phyloP scores from a whole-genome alignment of 2,888 invertebrate genomes.

The Meteorus cinctellus region DNA sequence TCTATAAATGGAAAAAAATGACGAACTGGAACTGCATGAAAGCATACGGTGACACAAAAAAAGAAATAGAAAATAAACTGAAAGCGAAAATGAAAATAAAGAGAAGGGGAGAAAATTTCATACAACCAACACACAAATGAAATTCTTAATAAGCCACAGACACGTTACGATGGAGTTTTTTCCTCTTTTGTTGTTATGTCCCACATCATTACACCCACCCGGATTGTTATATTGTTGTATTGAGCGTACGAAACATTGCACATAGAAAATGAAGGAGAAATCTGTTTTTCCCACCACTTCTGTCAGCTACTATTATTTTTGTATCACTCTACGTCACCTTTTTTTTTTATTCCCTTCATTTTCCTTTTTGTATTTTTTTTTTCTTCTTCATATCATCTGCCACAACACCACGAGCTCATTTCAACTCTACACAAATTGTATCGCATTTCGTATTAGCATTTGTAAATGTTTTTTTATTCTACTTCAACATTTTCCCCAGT shows the following conservation, averaged over 20 bases:
- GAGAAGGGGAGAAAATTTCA: neutral
- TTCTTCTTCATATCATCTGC: neutral
- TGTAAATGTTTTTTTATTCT: constrained; percentile 2
- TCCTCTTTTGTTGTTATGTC: neutral
- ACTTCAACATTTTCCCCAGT: neutral
- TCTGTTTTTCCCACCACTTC: constrained; percentile 14
- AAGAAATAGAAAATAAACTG: neutral
- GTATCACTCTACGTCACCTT: neutral
- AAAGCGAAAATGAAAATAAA: neutral
- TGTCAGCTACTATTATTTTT: neutral
- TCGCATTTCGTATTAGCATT: constrained; percentile 11
- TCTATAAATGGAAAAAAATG: too few relatives aligned
- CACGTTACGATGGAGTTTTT: neutral
- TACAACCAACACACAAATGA: neutral
- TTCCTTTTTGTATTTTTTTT: constrained; percentile 12
- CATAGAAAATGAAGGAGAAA: neutral
- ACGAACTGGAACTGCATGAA: too few relatives aligned
- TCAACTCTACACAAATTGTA: constrained; percentile 24
- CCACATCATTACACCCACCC: constrained; percentile 4
- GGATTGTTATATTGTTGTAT: constrained; percentile 22
- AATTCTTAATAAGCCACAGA: constrained; percentile 7
- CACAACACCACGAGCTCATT: neutral
- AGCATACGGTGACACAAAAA: too few relatives aligned
- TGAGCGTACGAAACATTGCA: constrained; percentile 4
- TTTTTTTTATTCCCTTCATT: neutral